These are phyloP conservation scores for Pediacus dermestoides DNA, from an alignment of 2,888 invertebrate species.

Conservation along the genomic window DNA sequence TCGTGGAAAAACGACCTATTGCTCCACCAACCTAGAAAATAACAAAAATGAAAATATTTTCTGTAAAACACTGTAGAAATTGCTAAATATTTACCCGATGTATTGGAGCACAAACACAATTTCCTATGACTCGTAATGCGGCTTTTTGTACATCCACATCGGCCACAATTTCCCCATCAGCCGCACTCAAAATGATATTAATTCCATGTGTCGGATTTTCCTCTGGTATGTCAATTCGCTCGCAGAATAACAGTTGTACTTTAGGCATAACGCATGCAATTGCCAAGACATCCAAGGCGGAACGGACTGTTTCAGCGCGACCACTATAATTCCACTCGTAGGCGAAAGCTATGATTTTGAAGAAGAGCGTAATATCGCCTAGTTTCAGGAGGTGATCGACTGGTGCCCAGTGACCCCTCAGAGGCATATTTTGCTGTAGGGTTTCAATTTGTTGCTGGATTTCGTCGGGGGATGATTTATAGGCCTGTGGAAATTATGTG, in stretches of 20 bases:
- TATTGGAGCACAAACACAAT: slow-evolving; percentile 90
- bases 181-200: slow-evolving; percentile 79
- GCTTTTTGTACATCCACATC: slow-evolving; percentile 92
- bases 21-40: slow-evolving; percentile 51
- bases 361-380: slow-evolving; percentile 75
- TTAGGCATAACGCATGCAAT: slow-evolving; percentile 88
- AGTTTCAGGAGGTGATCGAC: slow-evolving; percentile 82
- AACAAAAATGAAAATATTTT: no score
- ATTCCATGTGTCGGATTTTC: slow-evolving; percentile 69
- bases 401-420: slow-evolving; percentile 80
- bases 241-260: slow-evolving; percentile 70
- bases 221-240: slow-evolving; percentile 73
- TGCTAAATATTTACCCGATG: slow-evolving; percentile 60
- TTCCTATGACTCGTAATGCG: slow-evolving; percentile 84
- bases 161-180: slow-evolving; percentile 85
- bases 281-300: slow-evolving; percentile 81
- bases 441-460: slow-evolving; percentile 83
- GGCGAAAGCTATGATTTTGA: slow-evolving; percentile 83
- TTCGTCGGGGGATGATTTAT: slow-evolving; percentile 71
- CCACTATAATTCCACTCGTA: slow-evolving; percentile 92
- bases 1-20: slow-evolving; percentile 51
- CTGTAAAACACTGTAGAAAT: neutral
- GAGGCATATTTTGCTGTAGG: slow-evolving; percentile 71
- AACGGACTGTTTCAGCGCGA: slow-evolving; percentile 76
- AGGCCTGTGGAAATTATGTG: slow-evolving; percentile 50